These are phyloP conservation scores for Scaptomyza montana DNA, from an alignment of 1,140 invertebrate species.

Conservation along the genomic window DNA sequence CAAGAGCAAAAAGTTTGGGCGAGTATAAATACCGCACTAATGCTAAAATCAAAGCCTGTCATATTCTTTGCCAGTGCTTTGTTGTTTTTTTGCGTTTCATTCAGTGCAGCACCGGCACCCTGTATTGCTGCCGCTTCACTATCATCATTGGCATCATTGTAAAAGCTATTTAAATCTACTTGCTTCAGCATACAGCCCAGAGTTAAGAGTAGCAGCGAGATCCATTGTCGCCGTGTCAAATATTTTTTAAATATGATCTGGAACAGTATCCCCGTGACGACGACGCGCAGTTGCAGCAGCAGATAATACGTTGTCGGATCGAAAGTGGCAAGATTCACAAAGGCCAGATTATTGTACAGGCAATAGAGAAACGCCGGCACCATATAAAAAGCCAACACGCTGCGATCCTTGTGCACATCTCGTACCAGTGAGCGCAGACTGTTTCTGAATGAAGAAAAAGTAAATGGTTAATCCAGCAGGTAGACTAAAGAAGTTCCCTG, in stretches of 20 bases:
- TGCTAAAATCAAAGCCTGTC: conserved; percentile 85
- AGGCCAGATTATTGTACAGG: conserved; percentile 97
- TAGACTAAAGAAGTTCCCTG: no score
- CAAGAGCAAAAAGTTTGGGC: conserved; percentile 96
- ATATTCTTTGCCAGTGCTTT: conserved; percentile 83
- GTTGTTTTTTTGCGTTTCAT: neutral
- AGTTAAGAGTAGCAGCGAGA: conserved; percentile 93
- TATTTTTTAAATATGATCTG: conserved; percentile 94
- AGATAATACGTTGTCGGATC: conserved; percentile 98
- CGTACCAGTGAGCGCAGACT: conserved; percentile 84
- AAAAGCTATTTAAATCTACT: conserved; percentile 86
- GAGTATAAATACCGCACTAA: conserved; percentile 90
- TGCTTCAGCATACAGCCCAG: conserved; percentile 97
- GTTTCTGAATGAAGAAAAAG: conserved; percentile 84
- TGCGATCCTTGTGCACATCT: conserved; percentile 86
- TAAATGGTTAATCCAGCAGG: no score
- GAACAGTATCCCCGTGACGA: conserved; percentile 95
- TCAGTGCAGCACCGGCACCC: neutral
- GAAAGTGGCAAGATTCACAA: conserved; percentile 94
- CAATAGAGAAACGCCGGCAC: conserved; percentile 96
- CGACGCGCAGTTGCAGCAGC: conserved; percentile 95
- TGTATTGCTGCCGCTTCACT: conserved; percentile 60
- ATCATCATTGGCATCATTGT: conserved; percentile 70
- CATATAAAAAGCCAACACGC: conserved; percentile 93
- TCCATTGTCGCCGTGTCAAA: conserved; percentile 93